phyloP scores from a whole-genome alignment of 2,113 vertebrate species.

The Anoura caudifer region DNA sequence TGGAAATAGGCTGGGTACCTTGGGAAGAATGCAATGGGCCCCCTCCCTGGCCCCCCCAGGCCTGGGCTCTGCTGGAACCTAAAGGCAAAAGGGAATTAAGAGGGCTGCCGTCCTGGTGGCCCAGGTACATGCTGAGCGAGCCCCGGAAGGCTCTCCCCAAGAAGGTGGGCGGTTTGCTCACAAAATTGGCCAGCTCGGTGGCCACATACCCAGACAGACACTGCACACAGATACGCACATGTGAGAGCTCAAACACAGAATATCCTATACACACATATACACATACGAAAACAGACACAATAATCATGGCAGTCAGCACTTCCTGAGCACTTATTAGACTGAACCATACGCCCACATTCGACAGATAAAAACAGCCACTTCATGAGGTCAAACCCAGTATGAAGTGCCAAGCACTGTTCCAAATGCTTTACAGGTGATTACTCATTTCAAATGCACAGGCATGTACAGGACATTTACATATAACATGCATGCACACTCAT shows the following conservation, averaged over 20 bases:
- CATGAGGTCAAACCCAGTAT: background rate
- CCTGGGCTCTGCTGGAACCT: background rate
- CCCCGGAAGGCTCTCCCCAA: background rate
- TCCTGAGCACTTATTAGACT: background rate
- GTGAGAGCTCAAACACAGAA: background rate
- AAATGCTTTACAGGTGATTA: background rate
- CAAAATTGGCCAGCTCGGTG: background rate
- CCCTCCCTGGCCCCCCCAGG: background rate
- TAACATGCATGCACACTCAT: background rate
- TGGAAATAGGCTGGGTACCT: slow-evolving; percentile 24
- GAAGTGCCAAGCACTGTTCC: background rate
- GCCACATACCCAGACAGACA: background rate
- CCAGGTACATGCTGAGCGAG: background rate
- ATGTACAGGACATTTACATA: background rate
- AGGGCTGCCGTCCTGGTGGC: background rate
- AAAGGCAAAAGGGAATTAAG: background rate
- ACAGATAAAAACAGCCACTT: slow-evolving; percentile 43
- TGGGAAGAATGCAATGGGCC: background rate
- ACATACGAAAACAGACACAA: background rate
- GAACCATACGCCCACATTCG: background rate
- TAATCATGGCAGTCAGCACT: background rate
- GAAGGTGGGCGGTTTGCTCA: background rate
- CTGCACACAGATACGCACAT: background rate
- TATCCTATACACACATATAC: background rate
- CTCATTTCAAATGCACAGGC: background rate